A percentile compares a stretch with the other conserved stretches of the same genome.
phyloP scores from a whole-genome alignment of 2,113 vertebrate genomes.

The Triplophysa dalaica region DNA sequence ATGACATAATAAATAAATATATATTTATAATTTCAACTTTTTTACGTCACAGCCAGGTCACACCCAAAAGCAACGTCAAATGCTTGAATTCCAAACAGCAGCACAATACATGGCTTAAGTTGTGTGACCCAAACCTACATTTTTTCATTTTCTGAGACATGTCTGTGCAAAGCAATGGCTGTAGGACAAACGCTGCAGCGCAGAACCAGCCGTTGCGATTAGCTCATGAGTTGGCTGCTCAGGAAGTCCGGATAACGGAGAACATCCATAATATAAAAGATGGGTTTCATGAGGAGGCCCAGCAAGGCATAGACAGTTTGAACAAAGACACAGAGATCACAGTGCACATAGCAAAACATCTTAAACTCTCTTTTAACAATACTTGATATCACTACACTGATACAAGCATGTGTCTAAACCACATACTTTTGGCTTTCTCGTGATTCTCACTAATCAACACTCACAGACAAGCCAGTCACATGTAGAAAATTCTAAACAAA shows the following conservation, averaged over 20 bases:
- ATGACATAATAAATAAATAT: too few relatives aligned
- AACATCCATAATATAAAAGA: slow-evolving; percentile 31
- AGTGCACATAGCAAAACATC: not conserved
- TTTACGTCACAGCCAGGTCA: too few relatives aligned
- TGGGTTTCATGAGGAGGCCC: slow-evolving; percentile 12
- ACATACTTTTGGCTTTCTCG: not conserved
- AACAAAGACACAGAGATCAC: not conserved
- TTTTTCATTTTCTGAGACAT: too few relatives aligned
- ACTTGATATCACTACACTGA: slow-evolving; percentile 13
- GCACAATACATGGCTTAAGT: too few relatives aligned
- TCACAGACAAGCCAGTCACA: not conserved
- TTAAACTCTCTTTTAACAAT: slow-evolving; percentile 25
- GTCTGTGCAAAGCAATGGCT: too few relatives aligned
- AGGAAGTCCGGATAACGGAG: slow-evolving; percentile 32
- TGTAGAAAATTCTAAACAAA: not conserved
- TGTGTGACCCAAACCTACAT: too few relatives aligned
- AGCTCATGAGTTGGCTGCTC: slow-evolving; percentile 16
- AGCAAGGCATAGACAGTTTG: not conserved
- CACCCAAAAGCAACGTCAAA: too few relatives aligned
- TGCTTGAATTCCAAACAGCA: too few relatives aligned
- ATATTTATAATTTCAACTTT: too few relatives aligned
- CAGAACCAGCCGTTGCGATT: slow-evolving; percentile 13
- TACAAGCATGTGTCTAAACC: not conserved
- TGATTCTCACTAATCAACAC: slow-evolving; percentile 14
- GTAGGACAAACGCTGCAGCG: not conserved